Evolutionary conservation across 1,140 invertebrate genomes (phyloP), one percentile per base, ranked within the genome.

Genomic region (Physella acuta): DNA sequence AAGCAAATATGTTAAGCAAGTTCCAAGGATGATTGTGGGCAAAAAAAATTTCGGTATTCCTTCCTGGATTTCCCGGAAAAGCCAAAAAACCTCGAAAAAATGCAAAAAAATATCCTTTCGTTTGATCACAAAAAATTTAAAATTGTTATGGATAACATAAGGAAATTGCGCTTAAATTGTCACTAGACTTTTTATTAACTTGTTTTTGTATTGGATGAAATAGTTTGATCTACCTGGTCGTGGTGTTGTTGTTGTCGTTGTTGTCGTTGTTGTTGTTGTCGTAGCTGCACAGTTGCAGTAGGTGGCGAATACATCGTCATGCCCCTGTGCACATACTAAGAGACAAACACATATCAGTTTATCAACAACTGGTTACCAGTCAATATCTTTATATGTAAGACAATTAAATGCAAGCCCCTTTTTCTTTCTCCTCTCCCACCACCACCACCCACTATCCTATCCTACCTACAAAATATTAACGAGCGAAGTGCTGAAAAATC

Each of bases 191-290:
- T n/a, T n/a, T n/a, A n/a, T n/a, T n/a, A n/a, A n/a, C n/a, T n/a
- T n/a, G n/a, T n/a, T n/a, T n/a, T n/a, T n/a, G n/a, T n/a, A n/a
- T n/a, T n/a, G n/a, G n/a, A n/a, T n/a, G n/a, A n/a, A n/a, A n/a
- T n/a, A n/a, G n/a, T n/a, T n/a, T 44, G 39, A 44, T 44, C 20
- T 55, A 55, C 52, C 58, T 60, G 58, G 58, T 11, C 34, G 31
- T 36, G 31, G 58, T 60, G 58, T 60, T 11, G 56, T 58, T 33
- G 58, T 60, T n/a, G 33, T 5, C n/a, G 34, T 36, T 24, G 58
- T 60, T 5, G 58, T 60, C 24, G 58, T 60, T 14, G 31, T 60
- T 8, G 58, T 5, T 60, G 24, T 17, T 16, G 34, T 28, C 2
- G 58, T 17, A n/a, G 4, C 11, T 36, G 58, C 4, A 37, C 58